Conservation (phyloP, 92 coral and sea anemone genomes). For the Parazoanthus atlanticus region DNA sequence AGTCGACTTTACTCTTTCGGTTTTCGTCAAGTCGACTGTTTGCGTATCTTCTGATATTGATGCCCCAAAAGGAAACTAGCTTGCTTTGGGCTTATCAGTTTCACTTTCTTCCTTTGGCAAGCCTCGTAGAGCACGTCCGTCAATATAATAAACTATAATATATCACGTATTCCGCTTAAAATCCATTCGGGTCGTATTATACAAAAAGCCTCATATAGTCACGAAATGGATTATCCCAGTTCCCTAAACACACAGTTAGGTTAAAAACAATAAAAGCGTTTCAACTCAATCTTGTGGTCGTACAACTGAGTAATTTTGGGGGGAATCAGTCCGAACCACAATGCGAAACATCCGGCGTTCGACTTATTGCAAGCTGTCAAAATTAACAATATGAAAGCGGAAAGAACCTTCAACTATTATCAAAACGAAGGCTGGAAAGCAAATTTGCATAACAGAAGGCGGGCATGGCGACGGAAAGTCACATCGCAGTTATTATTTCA, state of each 20-base stretch:
- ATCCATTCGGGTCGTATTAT: background rate
- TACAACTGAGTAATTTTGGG: background rate
- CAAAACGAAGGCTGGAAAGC: conserved; percentile 12
- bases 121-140: background rate
- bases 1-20: background rate
- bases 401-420: conserved; percentile 16
- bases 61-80: background rate
- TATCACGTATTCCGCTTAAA: background rate
- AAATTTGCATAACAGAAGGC: conserved; percentile 40
- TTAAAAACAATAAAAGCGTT: background rate
- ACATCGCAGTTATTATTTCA: background rate
- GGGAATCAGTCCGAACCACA: background rate
- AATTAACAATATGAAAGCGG: conserved; percentile 21
- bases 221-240: background rate
- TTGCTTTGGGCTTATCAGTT: background rate
- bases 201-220: background rate
- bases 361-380: conserved; percentile 16
- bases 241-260: background rate
- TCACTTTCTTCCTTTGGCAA: background rate
- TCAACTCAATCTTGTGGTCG: background rate
- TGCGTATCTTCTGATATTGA: background rate
- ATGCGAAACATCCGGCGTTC: conserved; percentile 21
- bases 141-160: background rate
- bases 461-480: background rate
- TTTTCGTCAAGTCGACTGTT: background rate